A percentile compares a stretch with the other conserved stretches of the same genome.
Evolutionary conservation across 2,797 vertebrate species (phyloP).

Genomic region (Falco berigora): DNA sequence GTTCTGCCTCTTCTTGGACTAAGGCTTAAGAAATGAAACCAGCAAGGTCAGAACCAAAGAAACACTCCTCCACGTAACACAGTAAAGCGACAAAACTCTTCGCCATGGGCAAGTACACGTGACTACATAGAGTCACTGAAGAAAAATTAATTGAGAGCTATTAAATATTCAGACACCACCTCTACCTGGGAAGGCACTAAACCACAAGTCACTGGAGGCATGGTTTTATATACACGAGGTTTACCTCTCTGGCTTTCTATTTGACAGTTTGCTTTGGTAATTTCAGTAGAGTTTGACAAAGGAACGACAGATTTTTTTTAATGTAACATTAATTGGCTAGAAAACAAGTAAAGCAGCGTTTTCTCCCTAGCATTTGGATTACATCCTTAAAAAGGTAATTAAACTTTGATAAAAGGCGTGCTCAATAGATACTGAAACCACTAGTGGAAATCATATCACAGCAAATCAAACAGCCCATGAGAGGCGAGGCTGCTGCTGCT

Average conservation of each 20-base stretch:
- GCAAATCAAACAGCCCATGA: neutral
- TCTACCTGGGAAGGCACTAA: neutral
- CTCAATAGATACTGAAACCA: neutral
- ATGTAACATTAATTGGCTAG: neutral
- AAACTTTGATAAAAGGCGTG: neutral
- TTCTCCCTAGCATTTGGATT: neutral
- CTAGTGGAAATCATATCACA: neutral
- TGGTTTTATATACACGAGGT: neutral
- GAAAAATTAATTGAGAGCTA: neutral
- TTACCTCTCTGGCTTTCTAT: neutral
- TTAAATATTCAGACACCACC: neutral
- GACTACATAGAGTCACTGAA: neutral
- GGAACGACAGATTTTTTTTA: neutral
- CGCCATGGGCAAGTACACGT: neutral
- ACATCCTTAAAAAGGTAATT: neutral
- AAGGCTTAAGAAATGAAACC: neutral
- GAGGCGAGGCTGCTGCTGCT: neutral
- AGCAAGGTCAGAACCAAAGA: neutral
- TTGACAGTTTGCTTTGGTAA: neutral
- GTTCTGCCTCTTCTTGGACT: neutral
- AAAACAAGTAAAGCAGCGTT: neutral
- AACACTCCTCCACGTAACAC: accelerated
- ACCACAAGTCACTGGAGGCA: neutral
- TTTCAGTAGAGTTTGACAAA: neutral
- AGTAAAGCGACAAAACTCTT: neutral